phyloP scores from a whole-genome alignment of 2,888 invertebrate species.

The Zonitis immaculata region DNA sequence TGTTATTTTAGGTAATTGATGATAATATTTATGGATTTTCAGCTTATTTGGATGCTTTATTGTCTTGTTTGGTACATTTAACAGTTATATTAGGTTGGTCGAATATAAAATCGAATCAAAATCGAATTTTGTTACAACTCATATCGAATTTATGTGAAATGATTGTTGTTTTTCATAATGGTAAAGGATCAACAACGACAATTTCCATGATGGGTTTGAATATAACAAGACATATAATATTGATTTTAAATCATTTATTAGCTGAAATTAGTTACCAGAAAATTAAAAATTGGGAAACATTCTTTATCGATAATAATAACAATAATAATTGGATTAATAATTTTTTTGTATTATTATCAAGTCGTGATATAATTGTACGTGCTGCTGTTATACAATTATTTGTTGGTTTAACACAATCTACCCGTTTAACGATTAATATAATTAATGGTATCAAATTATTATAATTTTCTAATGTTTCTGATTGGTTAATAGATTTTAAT shows the following conservation, averaged over 20 bases:
- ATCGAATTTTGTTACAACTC: conserved; percentile 42
- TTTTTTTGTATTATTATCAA: conserved; percentile 50
- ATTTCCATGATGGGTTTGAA: conserved; percentile 55
- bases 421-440: conserved; percentile 37
- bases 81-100: conserved; percentile 51
- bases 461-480: too few relatives aligned
- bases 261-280: conserved; percentile 50
- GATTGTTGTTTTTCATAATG: conserved; percentile 52
- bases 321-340: conserved; percentile 36
- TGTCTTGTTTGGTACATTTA: conserved; percentile 51
- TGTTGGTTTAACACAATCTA: conserved; percentile 46
- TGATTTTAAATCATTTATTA: conserved; percentile 53
- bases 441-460: too few relatives aligned
- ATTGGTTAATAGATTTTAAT: too few relatives aligned
- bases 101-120: conserved; percentile 35
- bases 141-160: conserved; percentile 50
- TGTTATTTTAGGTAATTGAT: not conserved
- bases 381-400: conserved; percentile 53
- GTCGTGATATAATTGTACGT: conserved; percentile 53
- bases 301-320: conserved; percentile 37
- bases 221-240: conserved; percentile 52
- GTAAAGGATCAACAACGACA: conserved; percentile 49
- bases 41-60: conserved; percentile 53
- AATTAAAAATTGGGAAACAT: conserved; percentile 45
- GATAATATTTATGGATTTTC: conserved; percentile 18